Evolutionary conservation across 2,888 invertebrate species (phyloP).

Genomic region (Drosophila mimica): DNA sequence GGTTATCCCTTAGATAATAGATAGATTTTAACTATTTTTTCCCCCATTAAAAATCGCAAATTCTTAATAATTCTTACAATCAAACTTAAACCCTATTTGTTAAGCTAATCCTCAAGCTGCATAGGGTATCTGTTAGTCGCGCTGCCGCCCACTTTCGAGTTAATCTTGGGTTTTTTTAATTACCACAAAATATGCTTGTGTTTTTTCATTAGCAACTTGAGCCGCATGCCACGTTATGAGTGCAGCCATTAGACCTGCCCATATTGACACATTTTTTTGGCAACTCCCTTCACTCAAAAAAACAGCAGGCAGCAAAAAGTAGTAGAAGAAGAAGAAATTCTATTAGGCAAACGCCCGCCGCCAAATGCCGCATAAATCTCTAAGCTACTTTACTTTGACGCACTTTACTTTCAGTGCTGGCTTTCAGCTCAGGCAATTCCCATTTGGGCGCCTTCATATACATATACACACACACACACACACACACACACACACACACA

Average conservation of each 20-base stretch:
- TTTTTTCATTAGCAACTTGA: constrained; percentile 35
- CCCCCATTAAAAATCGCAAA: not conserved
- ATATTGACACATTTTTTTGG: constrained; percentile 58
- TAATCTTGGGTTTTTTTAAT: constrained; percentile 13
- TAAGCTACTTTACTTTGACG: constrained; percentile 73
- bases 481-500: too few relatives aligned
- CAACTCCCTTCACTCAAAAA: not conserved
- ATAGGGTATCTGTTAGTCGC: not conserved
- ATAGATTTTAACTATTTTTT: too few relatives aligned
- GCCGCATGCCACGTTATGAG: constrained; percentile 19
- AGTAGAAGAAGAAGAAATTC: constrained; percentile 41
- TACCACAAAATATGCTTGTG: constrained; percentile 11
- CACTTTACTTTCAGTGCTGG: constrained; percentile 48
- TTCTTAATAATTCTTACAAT: not conserved
- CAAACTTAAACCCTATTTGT: not conserved
- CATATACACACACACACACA: not conserved
- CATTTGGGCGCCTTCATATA: constrained; percentile 41
- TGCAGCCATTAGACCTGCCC: constrained; percentile 41
- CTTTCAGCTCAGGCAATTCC: constrained; percentile 33
- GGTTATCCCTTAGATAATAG: too few relatives aligned
- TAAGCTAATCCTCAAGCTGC: not conserved
- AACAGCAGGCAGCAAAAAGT: not conserved
- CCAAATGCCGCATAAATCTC: constrained; percentile 71
- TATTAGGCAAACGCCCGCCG: constrained; percentile 62
- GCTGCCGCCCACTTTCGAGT: not conserved